Conservation (phyloP, 2,888 invertebrate species). For the Yponomeuta cagnagella region DNA sequence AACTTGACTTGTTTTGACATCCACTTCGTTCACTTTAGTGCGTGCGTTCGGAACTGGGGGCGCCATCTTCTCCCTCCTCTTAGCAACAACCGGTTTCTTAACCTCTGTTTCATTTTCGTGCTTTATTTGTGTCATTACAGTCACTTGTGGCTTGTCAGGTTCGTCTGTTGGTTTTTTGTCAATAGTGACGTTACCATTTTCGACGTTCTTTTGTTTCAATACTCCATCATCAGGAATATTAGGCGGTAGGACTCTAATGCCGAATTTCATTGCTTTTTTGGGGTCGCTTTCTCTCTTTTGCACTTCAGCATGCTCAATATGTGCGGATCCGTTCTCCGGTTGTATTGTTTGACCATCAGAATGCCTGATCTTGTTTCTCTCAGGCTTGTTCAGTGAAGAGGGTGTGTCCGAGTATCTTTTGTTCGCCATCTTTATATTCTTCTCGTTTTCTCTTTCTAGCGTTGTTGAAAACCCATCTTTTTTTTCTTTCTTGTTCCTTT, state of each 20-base stretch:
- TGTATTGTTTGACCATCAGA: conserved; percentile 58
- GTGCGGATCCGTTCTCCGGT: conserved; percentile 55
- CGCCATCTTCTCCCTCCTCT: conserved; percentile 66
- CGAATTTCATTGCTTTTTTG: conserved; percentile 79
- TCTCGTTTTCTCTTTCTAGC: conserved; percentile 68
- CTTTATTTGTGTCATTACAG: conserved; percentile 50
- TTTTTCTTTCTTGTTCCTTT: conserved; percentile 66
- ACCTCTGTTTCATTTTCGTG: conserved; percentile 68
- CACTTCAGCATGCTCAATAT: conserved; percentile 64
- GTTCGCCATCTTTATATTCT: conserved; percentile 58
- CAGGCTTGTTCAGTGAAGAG: conserved; percentile 48
- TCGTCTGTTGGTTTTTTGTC: conserved; percentile 38
- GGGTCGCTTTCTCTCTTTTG: conserved; percentile 75
- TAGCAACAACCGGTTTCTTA: conserved; percentile 72
- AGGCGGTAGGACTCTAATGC: conserved; percentile 79
- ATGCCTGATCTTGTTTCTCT: conserved; percentile 54
- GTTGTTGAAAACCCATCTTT: conserved; percentile 54
- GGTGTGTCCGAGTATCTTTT: conserved; percentile 55
- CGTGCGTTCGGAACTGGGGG: conserved; percentile 69
- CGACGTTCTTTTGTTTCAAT: conserved; percentile 58
- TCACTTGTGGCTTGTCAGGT: conserved; percentile 53
- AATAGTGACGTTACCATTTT: conserved; percentile 48
- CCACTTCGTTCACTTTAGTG: conserved; percentile 52
- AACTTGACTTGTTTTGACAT: conserved; percentile 43
- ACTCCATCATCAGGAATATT: conserved; percentile 72